Evolutionary conservation across 2,797 vertebrate species (phyloP), one percentile per base, ranked within the genome.

Genomic region (Fratercula arctica): DNA sequence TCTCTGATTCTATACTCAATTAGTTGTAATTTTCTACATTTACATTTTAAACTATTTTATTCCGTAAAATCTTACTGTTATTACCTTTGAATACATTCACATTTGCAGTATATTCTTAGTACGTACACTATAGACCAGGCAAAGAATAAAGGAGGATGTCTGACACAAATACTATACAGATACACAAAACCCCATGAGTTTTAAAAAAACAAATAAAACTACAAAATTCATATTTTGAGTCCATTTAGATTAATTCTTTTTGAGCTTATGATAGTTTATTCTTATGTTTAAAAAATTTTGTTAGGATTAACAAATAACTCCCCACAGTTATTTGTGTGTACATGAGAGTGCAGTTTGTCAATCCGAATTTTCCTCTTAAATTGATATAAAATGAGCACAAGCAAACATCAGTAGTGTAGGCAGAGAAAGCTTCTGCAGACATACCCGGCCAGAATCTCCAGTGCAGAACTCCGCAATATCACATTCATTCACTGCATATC

Each of bases 391-490:
- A 67, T 11, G 8, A 88, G 13, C 17, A 7, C 35, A 84, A 80
- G 73, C n/a, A 88, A 84, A 39, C 25, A 60, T 59, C 37, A 72
- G 11, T 2, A 83, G 24, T 11, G 26, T 33, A 84, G 66, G n/a
- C 41, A 89, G 54, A 60, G 57, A 80, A 70, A 26, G 6, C 54
- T 37, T 74, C 45, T 78, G 80, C 33, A 66, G 31, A 68, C 88
- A 37, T 97, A 99, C 99, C 99, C 99, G 99, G 92, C 99, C 99
- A 70, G 99, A 99, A 97, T 99, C 99, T 82, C 99, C 99, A 57
- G 99, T 98, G 97, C 99, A 99, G 35, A 98, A 98, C 91, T 99
- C 99, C 43, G 99, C 98, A 96, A 99, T 99, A 89, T 99, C 99
- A 97, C 99, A 99, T 91, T 99, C 99, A 48, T 99, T 99, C 94